Percentiles rank a stretch among this genome's conserved stretches.
Evolutionary conservation across 2,797 vertebrate genomes (phyloP).

Genomic region (Chelon auratus): DNA sequence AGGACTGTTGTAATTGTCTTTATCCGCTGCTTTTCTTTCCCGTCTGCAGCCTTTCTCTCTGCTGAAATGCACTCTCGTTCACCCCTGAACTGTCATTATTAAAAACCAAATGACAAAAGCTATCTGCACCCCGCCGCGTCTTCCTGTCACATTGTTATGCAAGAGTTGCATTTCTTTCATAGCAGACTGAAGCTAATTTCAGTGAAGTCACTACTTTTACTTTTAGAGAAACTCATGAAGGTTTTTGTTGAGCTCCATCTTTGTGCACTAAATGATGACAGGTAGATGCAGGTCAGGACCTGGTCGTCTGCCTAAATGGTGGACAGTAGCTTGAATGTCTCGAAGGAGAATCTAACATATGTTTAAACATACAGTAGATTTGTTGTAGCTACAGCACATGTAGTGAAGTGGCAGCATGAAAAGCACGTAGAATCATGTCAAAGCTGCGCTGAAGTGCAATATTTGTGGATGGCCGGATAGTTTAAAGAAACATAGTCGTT

Average conservation of each 20-base stretch:
- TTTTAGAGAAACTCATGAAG: background rate
- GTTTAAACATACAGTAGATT: no score
- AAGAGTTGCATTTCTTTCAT: slow-evolving; percentile 26
- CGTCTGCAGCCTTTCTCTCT: slow-evolving; percentile 1
- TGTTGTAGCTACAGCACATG: background rate
- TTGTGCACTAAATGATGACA: background rate
- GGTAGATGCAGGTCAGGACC: background rate
- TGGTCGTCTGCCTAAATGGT: no score
- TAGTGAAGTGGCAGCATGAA: background rate
- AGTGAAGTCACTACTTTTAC: background rate
- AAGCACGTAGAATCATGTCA: background rate
- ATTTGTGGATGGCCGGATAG: background rate
- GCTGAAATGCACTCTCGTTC: slow-evolving; percentile 31
- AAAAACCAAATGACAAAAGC: slow-evolving; percentile 32
- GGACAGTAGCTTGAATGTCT: no score
- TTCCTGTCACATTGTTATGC: slow-evolving; percentile 2
- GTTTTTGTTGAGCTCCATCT: slow-evolving; percentile 7
- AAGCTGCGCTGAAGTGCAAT: background rate
- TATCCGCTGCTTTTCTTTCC: background rate
- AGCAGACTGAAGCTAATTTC: slow-evolving; percentile 18
- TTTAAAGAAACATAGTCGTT: no score
- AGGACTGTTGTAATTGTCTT: background rate
- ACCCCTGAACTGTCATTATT: slow-evolving; percentile 26
- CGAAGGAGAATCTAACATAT: no score
- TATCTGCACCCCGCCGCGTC: background rate